Evolutionary conservation across 2,797 vertebrate genomes (phyloP).

Genomic region (Dromococcyx pavoninus): DNA sequence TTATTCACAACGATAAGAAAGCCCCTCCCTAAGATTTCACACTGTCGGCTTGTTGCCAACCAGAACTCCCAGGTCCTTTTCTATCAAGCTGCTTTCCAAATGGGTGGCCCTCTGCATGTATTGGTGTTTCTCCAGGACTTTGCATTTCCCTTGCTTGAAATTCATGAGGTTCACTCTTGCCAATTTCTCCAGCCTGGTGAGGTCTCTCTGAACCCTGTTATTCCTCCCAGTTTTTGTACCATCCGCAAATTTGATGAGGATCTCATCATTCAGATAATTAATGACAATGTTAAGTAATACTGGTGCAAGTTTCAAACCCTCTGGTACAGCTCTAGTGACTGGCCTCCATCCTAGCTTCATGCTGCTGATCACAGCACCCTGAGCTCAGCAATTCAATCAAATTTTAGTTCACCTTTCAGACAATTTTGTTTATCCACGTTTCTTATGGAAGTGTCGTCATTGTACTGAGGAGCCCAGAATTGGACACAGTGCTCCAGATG

Average conservation of each 20-base stretch:
- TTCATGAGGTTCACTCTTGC: background rate
- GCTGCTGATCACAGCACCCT: background rate
- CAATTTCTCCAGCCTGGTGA: background rate
- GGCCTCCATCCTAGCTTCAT: background rate
- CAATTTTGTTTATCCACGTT: background rate
- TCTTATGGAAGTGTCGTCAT: background rate
- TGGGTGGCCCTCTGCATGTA: too few relatives aligned
- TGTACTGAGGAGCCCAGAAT: background rate
- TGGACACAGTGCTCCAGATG: background rate
- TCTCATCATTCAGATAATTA: background rate
- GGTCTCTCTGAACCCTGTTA: background rate
- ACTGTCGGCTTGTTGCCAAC: background rate
- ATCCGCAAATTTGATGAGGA: background rate
- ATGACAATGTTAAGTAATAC: background rate
- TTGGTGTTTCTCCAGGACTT: background rate
- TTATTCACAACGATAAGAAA: background rate
- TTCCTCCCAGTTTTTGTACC: background rate
- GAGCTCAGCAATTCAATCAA: background rate
- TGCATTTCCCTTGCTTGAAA: background rate
- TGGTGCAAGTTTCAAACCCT: background rate
- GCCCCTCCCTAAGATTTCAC: background rate
- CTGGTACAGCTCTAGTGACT: too few relatives aligned
- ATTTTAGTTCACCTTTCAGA: background rate
- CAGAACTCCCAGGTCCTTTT: background rate
- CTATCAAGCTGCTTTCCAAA: background rate